Evolutionary conservation across 1,140 invertebrate genomes (phyloP).

Genomic region (Drosophila sp.): DNA sequence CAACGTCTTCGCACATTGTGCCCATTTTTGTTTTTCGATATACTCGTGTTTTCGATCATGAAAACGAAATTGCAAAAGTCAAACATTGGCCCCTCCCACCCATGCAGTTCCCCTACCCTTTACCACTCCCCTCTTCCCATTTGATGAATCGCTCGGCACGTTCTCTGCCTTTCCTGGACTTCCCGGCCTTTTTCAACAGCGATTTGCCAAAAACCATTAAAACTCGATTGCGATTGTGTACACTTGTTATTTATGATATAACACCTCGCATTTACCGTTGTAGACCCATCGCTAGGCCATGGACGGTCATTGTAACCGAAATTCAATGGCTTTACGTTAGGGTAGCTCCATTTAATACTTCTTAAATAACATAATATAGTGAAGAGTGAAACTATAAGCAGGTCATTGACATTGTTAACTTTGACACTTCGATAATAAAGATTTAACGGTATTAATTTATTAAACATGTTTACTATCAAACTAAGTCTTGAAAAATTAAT

Average conservation of each 20-base stretch:
- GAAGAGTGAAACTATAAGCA: too few species aligned
- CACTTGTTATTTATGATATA: conserved; percentile 72
- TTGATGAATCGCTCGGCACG: conserved; percentile 30
- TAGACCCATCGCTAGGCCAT: conserved; percentile 45
- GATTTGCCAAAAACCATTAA: conserved; percentile 73
- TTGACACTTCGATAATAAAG: too few species aligned
- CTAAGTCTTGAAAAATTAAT: too few species aligned
- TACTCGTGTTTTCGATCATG: conserved; percentile 56
- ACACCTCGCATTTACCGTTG: conserved; percentile 31
- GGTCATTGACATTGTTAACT: too few species aligned
- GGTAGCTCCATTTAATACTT: not conserved
- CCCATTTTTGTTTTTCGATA: conserved; percentile 66
- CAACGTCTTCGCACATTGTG: conserved; percentile 42
- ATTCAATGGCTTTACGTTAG: not conserved
- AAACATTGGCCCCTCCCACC: conserved; percentile 23
- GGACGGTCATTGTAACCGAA: conserved; percentile 61
- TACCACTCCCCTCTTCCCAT: not conserved
- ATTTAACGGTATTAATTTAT: too few species aligned
- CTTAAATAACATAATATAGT: too few species aligned
- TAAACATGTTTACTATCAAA: too few species aligned
- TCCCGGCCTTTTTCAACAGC: conserved; percentile 55
- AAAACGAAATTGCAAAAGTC: conserved; percentile 70
- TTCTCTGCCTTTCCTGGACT: conserved; percentile 66
- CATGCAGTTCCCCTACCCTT: not conserved
- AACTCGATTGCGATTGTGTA: conserved; percentile 51